Conservation (phyloP, 2,888 invertebrate species). For the Zeuzera pyrina region DNA sequence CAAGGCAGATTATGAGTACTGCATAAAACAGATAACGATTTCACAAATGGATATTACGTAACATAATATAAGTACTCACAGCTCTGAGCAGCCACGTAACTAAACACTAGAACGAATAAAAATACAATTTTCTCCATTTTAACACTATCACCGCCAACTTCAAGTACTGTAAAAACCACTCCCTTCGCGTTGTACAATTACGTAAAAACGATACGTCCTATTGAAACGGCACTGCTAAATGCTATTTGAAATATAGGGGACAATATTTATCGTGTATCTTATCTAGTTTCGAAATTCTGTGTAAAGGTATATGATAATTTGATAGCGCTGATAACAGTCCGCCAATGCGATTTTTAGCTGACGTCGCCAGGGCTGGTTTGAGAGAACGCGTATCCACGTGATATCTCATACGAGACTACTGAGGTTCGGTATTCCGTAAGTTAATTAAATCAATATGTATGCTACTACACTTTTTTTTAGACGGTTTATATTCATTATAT, state of each 20-base stretch:
- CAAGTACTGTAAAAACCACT: slow-evolving; percentile 14
- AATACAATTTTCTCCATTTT: slow-evolving; percentile 34
- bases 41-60: too few relatives aligned
- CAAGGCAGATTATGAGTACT: too few relatives aligned
- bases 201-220: slow-evolving; percentile 25
- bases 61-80: slow-evolving; percentile 29
- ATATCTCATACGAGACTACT: too few relatives aligned
- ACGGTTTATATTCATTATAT: too few relatives aligned
- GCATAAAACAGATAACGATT: too few relatives aligned
- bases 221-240: slow-evolving; percentile 32
- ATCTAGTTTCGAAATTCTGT: slow-evolving; percentile 60
- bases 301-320: slow-evolving; percentile 48
- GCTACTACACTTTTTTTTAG: too few relatives aligned
- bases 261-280: slow-evolving; percentile 36
- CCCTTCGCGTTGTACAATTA: slow-evolving; percentile 15
- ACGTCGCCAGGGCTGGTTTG: too few relatives aligned
- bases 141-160: slow-evolving; percentile 19
- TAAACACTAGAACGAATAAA: slow-evolving; percentile 26
- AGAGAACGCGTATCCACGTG: too few relatives aligned
- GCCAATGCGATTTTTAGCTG: slow-evolving; percentile 15
- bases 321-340: slow-evolving; percentile 27
- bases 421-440: too few relatives aligned
- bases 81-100: slow-evolving; percentile 29
- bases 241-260: slow-evolving; percentile 19
- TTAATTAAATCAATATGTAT: too few relatives aligned